Percentiles rank a stretch among this genome's conserved stretches.
These are phyloP conservation scores for Coelopa frigida DNA, from an alignment of 1,140 invertebrate species.

Conservation along the genomic window DNA sequence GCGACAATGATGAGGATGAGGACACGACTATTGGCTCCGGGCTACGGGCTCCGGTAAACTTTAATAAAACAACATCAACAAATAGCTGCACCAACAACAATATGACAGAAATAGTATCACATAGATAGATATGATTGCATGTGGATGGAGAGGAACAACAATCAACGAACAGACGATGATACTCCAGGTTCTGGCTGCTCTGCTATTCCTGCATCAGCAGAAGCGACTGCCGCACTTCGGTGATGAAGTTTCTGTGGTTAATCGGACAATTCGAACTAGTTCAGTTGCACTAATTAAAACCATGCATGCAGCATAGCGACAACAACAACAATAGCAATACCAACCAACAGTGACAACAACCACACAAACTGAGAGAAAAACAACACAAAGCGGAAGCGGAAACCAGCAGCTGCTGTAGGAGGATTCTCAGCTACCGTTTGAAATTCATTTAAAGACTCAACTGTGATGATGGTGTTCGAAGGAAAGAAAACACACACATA, in stretches of 20 bases:
- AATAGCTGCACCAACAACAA: no score
- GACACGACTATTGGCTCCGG: no score
- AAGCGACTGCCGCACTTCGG: neutral
- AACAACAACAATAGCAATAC: neutral
- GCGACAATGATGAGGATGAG: no score
- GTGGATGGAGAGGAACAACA: neutral
- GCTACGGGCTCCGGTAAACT: no score
- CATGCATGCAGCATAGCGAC: constrained; percentile 9
- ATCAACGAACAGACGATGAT: neutral
- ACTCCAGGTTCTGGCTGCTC: neutral
- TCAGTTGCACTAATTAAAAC: constrained; percentile 40
- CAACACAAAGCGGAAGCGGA: neutral
- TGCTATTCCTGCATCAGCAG: neutral
- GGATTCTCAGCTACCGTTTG: no score
- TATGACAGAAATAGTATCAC: no score
- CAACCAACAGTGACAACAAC: neutral
- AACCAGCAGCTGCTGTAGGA: no score
- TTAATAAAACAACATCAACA: no score
- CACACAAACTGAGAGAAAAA: neutral
- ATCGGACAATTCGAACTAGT: constrained; percentile 39
- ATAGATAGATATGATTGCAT: neutral
- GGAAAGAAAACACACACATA: no score
- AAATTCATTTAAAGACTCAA: no score
- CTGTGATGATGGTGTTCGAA: no score
- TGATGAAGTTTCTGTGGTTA: constrained; percentile 37